Percentiles rank a stretch among this genome's conserved stretches.
phyloP scores from a whole-genome alignment of 2,888 invertebrate genomes.

The Mayetiola destructor region DNA sequence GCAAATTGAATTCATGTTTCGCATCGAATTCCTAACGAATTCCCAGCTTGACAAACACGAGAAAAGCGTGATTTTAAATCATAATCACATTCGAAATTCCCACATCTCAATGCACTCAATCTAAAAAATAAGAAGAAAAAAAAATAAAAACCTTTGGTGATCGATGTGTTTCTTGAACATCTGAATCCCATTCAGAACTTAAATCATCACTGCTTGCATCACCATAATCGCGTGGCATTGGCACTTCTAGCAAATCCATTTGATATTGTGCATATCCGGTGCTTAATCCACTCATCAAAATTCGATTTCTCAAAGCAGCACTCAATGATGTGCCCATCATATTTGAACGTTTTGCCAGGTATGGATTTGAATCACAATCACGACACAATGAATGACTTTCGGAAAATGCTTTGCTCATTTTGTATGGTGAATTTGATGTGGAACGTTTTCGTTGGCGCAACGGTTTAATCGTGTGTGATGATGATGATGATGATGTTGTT shows the following conservation, averaged over 20 bases:
- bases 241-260: conserved; percentile 59
- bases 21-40: too few relatives aligned
- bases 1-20: too few relatives aligned
- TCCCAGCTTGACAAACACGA: too few relatives aligned
- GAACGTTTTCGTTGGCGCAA: conserved; percentile 27
- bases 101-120: too few relatives aligned
- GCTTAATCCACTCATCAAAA: conserved; percentile 35
- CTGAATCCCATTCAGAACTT: conserved; percentile 85
- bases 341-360: conserved; percentile 26
- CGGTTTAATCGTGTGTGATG: not conserved
- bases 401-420: conserved; percentile 33
- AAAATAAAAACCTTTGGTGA: conserved; percentile 14
- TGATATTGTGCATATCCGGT: conserved; percentile 69
- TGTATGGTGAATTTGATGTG: conserved; percentile 29
- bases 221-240: conserved; percentile 63
- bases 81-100: too few relatives aligned
- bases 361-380: conserved; percentile 25
- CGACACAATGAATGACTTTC: conserved; percentile 27
- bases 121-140: too few relatives aligned
- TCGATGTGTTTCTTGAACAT: conserved; percentile 42
- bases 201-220: conserved; percentile 84
- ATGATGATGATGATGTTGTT: conserved; percentile 15
- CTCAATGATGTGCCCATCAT: conserved; percentile 21
- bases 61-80: too few relatives aligned
- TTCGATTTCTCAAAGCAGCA: conserved; percentile 34